Base-by-base conservation (phyloP, 1,140 invertebrate species). In the Ceratina calcarata region DNA sequence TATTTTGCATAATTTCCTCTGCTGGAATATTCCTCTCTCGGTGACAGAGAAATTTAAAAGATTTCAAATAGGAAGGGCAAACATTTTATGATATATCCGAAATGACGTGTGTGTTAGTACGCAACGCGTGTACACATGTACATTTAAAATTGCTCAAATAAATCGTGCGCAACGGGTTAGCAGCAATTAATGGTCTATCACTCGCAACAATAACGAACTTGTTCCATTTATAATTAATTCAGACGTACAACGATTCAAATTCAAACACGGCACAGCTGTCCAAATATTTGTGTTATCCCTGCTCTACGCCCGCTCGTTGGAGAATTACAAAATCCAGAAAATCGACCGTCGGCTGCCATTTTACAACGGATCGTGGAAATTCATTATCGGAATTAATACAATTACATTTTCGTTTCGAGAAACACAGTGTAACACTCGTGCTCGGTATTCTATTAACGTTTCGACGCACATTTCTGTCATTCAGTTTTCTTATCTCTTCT, bases 201-300 rank as follows among this genome's bases (percentile, higher is more conserved):
- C 32, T 53, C 18, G 49, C 13, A 71, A 76, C 73, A 76, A 76
- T 76, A 74, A n/a, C 49, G 49, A 65, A 74, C 37, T 65, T 53
- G 72, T 74, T 65, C 65, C 55, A 15, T 32, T 60, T 53, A 72
- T 71, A 71, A 78, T 78, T 78, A 72, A 78, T 78, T 78, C 68
- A 53, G 49, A 72, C 51, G 51, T 45, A 64, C 73, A 78, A 13
- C 76, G 68, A 78, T 61, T 72, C 70, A 58, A 69, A 77, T 69
- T 60, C 64, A 58, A 68, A 67, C 65, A 77, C 45, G 18, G 57
- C 6, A 13, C 74, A 27, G 37, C 74, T 72, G 69, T 45, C 8
- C 69, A 78, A 78, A 78, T 64, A 72, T 72, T 72, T 72, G 45
- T 61, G 13, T n/a, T 37, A 45, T 69, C 15, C 20, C 67, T 7